Conservation (phyloP, 2,797 vertebrate species). For the Alosa sapidissima region DNA sequence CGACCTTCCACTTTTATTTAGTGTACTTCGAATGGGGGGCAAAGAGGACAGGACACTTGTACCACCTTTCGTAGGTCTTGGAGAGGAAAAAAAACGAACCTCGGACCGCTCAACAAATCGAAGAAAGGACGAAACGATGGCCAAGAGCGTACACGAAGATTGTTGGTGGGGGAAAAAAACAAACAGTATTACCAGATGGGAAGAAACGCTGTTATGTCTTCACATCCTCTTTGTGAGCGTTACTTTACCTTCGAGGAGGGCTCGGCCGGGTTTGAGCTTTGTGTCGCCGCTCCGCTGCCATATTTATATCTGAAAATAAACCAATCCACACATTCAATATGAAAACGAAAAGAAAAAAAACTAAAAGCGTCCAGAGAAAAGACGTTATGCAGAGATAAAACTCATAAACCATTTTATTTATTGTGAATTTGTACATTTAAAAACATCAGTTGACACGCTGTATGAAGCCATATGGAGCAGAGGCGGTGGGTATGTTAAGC, state of each 20-base stretch:
- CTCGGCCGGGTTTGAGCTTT: constrained; percentile 95
- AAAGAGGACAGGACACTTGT: neutral
- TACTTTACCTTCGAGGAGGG: constrained; percentile 99
- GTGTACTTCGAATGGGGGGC: neutral
- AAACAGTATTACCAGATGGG: constrained; percentile 53
- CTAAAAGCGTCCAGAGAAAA: constrained; percentile 35
- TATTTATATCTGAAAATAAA: constrained; percentile 99
- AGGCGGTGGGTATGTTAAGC: neutral
- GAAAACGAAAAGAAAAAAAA: constrained; percentile 57
- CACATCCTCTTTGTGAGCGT: constrained; percentile 68
- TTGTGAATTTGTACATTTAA: neutral
- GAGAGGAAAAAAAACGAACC: neutral
- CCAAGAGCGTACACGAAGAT: neutral
- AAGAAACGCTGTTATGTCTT: constrained; percentile 64
- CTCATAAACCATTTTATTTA: constrained; percentile 12
- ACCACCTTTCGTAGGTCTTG: neutral
- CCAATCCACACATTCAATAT: constrained; percentile 99
- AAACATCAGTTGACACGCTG: neutral
- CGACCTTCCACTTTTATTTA: constrained; percentile 6
- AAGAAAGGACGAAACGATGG: neutral
- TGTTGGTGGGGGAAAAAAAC: constrained; percentile 37
- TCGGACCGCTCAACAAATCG: neutral
- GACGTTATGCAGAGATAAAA: neutral
- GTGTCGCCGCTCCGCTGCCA: constrained; percentile 97
- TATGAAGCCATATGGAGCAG: neutral